phyloP scores from a whole-genome alignment of 1,140 invertebrate species.

The Phthorimaea operculella region DNA sequence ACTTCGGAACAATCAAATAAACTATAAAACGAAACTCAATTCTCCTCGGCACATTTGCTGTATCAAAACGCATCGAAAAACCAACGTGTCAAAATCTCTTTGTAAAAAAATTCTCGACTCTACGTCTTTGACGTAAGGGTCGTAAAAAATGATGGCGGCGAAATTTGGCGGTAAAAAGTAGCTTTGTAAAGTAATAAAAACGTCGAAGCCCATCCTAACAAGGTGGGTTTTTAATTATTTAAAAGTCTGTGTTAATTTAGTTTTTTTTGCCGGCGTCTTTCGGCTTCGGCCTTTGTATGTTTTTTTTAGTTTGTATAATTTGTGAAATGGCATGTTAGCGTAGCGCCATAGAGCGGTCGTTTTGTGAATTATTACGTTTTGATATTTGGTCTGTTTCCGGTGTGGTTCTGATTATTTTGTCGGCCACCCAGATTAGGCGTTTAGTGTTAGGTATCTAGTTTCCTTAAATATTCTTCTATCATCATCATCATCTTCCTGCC shows the following conservation, averaged over 20 bases:
- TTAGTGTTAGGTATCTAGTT: no score
- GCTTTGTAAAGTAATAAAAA: slow-evolving; percentile 17
- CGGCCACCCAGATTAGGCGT: slow-evolving; percentile 9
- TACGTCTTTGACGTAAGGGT: no score
- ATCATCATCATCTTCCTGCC: no score
- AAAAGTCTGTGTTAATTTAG: slow-evolving; percentile 49
- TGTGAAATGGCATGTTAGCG: slow-evolving; percentile 56
- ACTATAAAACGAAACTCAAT: no score
- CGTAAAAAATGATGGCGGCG: no score
- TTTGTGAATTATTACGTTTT: slow-evolving; percentile 41
- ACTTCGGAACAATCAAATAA: no score
- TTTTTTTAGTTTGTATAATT: slow-evolving; percentile 45
- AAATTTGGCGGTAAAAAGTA: no score
- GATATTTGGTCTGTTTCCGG: slow-evolving; percentile 41
- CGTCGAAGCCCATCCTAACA: slow-evolving; percentile 34
- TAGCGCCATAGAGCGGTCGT: slow-evolving; percentile 24
- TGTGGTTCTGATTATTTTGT: slow-evolving; percentile 9
- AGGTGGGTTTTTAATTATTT: slow-evolving; percentile 56
- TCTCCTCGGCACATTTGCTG: no score
- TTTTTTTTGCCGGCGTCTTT: slow-evolving; percentile 43
- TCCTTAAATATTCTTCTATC: no score
- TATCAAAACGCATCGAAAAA: no score
- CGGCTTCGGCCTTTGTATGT: slow-evolving; percentile 29
- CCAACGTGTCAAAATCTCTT: no score
- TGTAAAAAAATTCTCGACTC: no score